Conservation (phyloP, 2,797 vertebrate species). For the Leptodactylus fallax region DNA sequence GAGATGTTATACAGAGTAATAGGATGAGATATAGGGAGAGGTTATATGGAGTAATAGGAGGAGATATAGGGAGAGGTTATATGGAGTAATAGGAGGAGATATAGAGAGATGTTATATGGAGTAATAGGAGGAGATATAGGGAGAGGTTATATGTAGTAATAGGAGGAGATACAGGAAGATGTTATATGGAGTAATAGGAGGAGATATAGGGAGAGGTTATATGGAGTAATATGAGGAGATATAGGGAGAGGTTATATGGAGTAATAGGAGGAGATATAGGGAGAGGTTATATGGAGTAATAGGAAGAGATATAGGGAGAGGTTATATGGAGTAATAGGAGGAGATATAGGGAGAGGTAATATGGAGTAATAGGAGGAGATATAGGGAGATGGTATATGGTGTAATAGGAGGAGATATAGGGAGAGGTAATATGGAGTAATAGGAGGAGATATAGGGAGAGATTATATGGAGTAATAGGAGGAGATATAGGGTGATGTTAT, state of each 20-base stretch:
- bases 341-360: constrained; percentile 2
- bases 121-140: background rate
- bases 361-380: background rate
- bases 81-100: constrained; percentile 14
- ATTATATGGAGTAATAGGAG: background rate
- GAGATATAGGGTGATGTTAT: background rate
- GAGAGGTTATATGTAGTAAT: background rate
- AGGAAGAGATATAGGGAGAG: too few species aligned
- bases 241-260: too few species aligned
- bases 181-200: background rate
- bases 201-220: constrained; percentile 8
- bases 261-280: too few species aligned
- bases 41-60: constrained; percentile 29
- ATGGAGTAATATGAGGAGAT: background rate
- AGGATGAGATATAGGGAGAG: background rate
- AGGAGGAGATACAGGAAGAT: background rate
- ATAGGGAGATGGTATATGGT: background rate
- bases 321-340: constrained; percentile 20
- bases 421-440: constrained; percentile 13
- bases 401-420: background rate
- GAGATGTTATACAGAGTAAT: background rate
- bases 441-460: background rate
- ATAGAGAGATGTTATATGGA: background rate
- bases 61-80: constrained; percentile 3
- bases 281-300: too few species aligned